Evolutionary conservation across 2,113 vertebrate species (phyloP).

Genomic region (Gasterosteus nipponicus): DNA sequence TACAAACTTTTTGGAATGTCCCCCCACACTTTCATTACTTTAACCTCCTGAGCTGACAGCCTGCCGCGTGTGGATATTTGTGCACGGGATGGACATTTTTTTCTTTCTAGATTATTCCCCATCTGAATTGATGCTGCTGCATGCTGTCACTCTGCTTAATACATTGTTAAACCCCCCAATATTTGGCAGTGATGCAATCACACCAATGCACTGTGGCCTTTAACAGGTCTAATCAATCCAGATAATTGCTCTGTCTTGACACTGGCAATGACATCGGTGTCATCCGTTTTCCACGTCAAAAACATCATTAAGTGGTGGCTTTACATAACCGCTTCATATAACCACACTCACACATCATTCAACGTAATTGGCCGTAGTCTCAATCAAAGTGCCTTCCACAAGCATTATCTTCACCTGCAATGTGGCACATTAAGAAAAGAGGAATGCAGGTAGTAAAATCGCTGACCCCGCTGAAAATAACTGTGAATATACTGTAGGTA

Average conservation of each 20-base stretch:
- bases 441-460: constrained; percentile 19
- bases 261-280: constrained; percentile 57
- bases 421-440: constrained; percentile 62
- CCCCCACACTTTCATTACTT: not conserved
- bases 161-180: constrained; percentile 37
- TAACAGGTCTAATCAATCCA: constrained; percentile 70
- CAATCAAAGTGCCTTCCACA: constrained; percentile 66
- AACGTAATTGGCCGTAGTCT: constrained; percentile 64
- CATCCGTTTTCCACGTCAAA: constrained; percentile 70
- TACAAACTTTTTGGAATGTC: not conserved
- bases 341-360: not conserved
- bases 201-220: constrained; percentile 31
- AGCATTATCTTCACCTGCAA: constrained; percentile 69
- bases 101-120: constrained; percentile 1
- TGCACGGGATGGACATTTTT: constrained; percentile 1
- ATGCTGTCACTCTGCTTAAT: constrained; percentile 20
- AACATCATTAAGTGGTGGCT: constrained; percentile 66
- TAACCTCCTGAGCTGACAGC: constrained; percentile 6
- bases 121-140: constrained; percentile 9
- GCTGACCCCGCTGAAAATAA: constrained; percentile 40
- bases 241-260: constrained; percentile 66
- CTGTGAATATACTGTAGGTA: constrained; percentile 31
- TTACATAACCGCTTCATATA: constrained; percentile 35
- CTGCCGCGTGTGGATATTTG: not conserved
- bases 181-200: constrained; percentile 53